Base-by-base conservation (phyloP, 2,113 vertebrate species). In the Pandion haliaetus region DNA sequence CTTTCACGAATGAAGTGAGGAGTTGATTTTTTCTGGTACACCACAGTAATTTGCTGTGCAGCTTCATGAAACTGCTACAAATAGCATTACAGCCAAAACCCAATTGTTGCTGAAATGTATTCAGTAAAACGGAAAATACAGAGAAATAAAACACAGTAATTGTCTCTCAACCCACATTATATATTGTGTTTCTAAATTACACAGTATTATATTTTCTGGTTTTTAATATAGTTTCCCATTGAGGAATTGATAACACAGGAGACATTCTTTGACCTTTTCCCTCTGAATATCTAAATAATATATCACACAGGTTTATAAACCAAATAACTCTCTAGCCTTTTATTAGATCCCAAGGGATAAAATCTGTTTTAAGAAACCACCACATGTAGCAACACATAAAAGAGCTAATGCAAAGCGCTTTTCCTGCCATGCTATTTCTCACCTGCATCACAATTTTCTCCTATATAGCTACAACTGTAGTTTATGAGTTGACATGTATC, bases 171-270 rank as follows among this genome's bases (percentile, higher is more conserved):
- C 95, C 97, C 96, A 96, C 97, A 97, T 94, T 95, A 96, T 69
- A 97, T 87, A 97, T 94, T 97, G 96, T 96, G 94, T 85, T 97
- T 92, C 96, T 95, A 98, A 98, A 98, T 98, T 96, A 98, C 92
- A 97, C 63, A 97, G 82, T 95, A 97, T 97, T 98, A 85, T 77
- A 97, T 97, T 97, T 97, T 97, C 97, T 95, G 86, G 84, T 96
- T 98, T 98, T 98, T 98, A 98, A 98, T 98, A 98, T 91, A 90
- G 97, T 96, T 98, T 97, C 97, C 96, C 95, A 97, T 93, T 92
- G 95, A 97, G 96, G 76, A 98, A 97, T 8, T 98, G 97, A 97
- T 98, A 97, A 97, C 95, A 97, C 90, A 93, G 96, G 79, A 97
- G 96, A 97, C 90, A 95, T 97, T 97, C 93, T 97, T 92, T 94